Percentiles rank a stretch among this genome's conserved stretches.
Conservation (phyloP, 2,888 invertebrate species). For the Arctia plantaginis region DNA sequence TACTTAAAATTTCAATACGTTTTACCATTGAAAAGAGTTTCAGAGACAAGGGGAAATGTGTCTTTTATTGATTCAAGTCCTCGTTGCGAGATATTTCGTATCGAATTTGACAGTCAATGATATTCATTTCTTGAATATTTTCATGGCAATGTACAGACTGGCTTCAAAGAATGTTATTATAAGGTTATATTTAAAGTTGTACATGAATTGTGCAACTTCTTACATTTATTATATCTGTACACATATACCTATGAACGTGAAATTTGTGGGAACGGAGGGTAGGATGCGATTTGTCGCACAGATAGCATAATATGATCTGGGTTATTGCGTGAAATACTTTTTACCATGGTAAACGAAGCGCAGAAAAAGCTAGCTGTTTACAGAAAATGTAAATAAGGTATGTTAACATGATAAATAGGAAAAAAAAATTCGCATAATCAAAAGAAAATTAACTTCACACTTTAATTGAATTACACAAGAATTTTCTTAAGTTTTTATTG, state of each 20-base stretch:
- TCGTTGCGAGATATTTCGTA: conserved; percentile 61
- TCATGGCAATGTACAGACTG: conserved; percentile 37
- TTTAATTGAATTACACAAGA: no score
- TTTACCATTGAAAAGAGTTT: conserved; percentile 58
- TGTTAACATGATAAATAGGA: no score
- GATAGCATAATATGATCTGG: neutral
- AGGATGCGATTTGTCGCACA: neutral
- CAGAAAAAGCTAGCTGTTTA: no score
- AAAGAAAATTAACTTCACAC: no score
- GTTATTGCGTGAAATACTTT: neutral
- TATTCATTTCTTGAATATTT: conserved; percentile 57
- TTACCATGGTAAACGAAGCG: no score
- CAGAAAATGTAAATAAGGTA: no score
- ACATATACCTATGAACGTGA: neutral
- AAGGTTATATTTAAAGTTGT: neutral
- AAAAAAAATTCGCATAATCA: no score
- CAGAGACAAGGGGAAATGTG: conserved; percentile 60
- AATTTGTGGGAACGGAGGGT: neutral
- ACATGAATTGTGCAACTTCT: neutral
- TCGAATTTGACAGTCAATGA: conserved; percentile 60
- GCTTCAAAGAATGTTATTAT: neutral
- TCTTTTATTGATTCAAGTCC: conserved; percentile 66
- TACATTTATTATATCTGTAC: neutral
- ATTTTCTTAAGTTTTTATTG: no score
- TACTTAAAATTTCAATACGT: conserved; percentile 73